Evolutionary conservation across 2,797 vertebrate species (phyloP).

Genomic region (Peromyscus attwateri): DNA sequence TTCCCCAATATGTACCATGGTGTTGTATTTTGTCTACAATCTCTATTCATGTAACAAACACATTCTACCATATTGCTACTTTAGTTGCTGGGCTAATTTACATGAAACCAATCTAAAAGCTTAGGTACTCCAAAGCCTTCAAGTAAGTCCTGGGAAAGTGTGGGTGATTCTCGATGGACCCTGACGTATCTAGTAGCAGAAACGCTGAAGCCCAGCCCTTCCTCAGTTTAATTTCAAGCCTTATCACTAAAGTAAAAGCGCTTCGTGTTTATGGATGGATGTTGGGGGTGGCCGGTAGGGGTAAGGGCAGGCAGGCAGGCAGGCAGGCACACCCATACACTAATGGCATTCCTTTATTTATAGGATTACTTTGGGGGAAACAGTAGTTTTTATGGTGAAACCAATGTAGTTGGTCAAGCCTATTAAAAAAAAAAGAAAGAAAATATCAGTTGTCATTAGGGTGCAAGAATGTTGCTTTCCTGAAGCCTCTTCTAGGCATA

Average conservation of each 20-base stretch:
- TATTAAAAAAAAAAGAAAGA: neutral
- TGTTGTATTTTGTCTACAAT: neutral
- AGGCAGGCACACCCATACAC: neutral
- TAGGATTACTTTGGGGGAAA: conserved; percentile 3
- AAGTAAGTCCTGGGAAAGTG: neutral
- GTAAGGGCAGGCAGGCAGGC: no score
- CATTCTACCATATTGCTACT: neutral
- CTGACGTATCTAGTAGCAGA: neutral
- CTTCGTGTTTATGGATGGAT: neutral
- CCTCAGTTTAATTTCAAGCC: conserved; percentile 3
- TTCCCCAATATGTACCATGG: neutral
- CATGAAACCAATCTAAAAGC: conserved; percentile 16
- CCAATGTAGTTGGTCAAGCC: neutral
- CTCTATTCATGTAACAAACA: neutral
- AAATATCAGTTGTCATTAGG: neutral
- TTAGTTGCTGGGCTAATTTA: neutral
- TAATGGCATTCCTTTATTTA: neutral
- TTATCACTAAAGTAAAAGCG: neutral
- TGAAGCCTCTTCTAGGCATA: neutral
- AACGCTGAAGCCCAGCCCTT: neutral
- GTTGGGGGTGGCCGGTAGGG: neutral
- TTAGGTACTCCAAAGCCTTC: neutral
- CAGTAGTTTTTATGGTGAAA: conserved; percentile 54
- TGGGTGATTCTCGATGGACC: neutral
- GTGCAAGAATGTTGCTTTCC: neutral